Base-by-base conservation (phyloP, 2,113 vertebrate genomes). In the Trogon surrucura region DNA sequence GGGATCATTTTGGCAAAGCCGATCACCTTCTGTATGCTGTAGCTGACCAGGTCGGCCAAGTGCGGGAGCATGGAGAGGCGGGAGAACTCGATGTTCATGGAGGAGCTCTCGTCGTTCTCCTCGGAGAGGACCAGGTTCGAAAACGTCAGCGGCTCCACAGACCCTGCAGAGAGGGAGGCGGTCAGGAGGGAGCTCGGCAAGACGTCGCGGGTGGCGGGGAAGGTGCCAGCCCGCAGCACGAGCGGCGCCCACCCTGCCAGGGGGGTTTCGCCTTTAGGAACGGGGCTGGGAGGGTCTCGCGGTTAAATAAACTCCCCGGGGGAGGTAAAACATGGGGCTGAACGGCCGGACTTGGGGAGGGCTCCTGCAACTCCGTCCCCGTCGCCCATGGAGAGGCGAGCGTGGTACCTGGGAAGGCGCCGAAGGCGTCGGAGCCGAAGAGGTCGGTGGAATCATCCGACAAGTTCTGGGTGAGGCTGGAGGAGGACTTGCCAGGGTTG, bases 1-100 rank as follows among this genome's bases (percentile, higher is more conserved):
- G 99, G 99, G 95, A 99, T 99, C 99, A 99, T 99, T 96, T 99
- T 99, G 93, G 99, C 99, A 90, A 99, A 99, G 90, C 99, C 98
- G 2, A 99, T 99, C 80, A 99, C 99, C 96, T 99, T 99, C 97
- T 99, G 99, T 81, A 99, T 99, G 97, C 99, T 99, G 95, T 99
- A 99, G 96, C 99, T 99, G 94, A 99, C 99, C 93, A 99, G 98
- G 95, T 99, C 99, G 15, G 99, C 99, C 96, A 99, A 92, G 93
- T 99, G 99, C 15, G 99, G 99, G 60, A 99, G 98, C 99, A 99
- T 99, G 80, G 99, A 98, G 89, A 99, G 96, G 69, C 98, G 96
- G 21, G 98, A 96, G 91, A 98, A 56, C 96, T 93, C 93, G 5
- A 97, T 18, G 36, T 91, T 95, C 75, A 97, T 34, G 32, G 97